Conservation (phyloP, 2,113 vertebrate species). For the Pelobates fuscus region DNA sequence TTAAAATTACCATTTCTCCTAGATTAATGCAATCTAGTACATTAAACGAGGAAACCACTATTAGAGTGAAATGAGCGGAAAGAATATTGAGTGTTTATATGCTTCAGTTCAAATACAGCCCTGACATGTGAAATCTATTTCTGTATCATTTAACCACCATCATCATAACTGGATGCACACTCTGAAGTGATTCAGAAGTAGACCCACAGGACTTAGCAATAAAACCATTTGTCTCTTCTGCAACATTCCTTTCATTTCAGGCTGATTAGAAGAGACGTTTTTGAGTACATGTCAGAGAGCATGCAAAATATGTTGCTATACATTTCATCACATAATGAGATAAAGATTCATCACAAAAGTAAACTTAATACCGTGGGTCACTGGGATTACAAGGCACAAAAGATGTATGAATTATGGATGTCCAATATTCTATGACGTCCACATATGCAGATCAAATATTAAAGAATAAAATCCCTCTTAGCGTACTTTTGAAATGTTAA, state of each 20-base stretch:
- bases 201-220: slow-evolving; percentile 41
- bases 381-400: background rate
- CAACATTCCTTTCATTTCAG: slow-evolving; percentile 34
- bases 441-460: background rate
- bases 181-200: slow-evolving; percentile 41
- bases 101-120: slow-evolving; percentile 51
- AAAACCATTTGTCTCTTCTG: slow-evolving; percentile 45
- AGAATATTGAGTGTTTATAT: slow-evolving; percentile 50
- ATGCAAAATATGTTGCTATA: slow-evolving; percentile 19
- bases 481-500: background rate
- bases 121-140: slow-evolving; percentile 46
- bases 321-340: slow-evolving; percentile 30
- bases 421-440: no score
- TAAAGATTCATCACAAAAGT: slow-evolving; percentile 8
- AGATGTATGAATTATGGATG: background rate
- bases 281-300: slow-evolving; percentile 28
- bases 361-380: slow-evolving; percentile 17
- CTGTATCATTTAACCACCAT: slow-evolving; percentile 45
- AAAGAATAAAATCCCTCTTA: background rate
- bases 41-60: slow-evolving; percentile 32
- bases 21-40: slow-evolving; percentile 31
- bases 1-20: slow-evolving; percentile 13
- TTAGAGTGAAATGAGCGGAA: slow-evolving; percentile 37
- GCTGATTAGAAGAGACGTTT: slow-evolving; percentile 39
- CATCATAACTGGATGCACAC: slow-evolving; percentile 45